Evolutionary conservation across 1,140 invertebrate species (phyloP), one percentile per base, ranked within the genome.

Genomic region (Drosophila ananassae): DNA sequence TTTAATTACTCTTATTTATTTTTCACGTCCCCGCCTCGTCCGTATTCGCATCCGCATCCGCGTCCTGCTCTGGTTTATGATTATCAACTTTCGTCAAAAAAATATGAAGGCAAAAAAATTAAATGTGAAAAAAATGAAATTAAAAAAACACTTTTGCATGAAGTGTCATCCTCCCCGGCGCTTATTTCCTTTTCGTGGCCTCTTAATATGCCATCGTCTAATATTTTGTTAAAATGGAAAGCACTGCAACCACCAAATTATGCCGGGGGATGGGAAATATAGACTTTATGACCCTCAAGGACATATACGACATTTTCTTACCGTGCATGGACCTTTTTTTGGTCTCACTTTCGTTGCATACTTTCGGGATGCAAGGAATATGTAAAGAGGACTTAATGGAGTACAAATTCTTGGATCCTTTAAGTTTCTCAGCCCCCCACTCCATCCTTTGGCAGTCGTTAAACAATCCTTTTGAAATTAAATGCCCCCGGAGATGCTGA

Each of bases 1-100:
- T 91, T 91, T 91, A 91, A 91, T 91, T 91, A 91, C 82, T 91
- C 81, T 90, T 91, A 91, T 91, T 91, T 89, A 91, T 91, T 91
- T 90, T 90, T 87, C 77, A 78, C 63, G 71, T 51, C 77, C 55
- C 57, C 34, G 34, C 47, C 24, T 17, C 48, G 37, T 47, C 53
- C 32, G 62, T 50, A n/a, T 56, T 66, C 39, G 30, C 51, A 25
- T 54, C 51, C 24, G 30, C 50, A 22, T 25, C 9, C 22, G 41
- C 41, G 41, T 44, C 32, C 59, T 82, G 63, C 41, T 87, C 50
- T 75, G 66, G 77, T 77, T 89, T 87, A 83, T 87, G 83, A 87
- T 89, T 87, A 83, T 87, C 63, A 77, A 60, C 84, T 79, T 37
- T 79, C 61, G 72, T 87, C 75, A 83, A 87, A 89, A 89, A 87